Percentiles rank a stretch among this genome's conserved stretches.
Evolutionary conservation across 2,113 vertebrate genomes (phyloP).

Genomic region (Scytalopus superciliaris): DNA sequence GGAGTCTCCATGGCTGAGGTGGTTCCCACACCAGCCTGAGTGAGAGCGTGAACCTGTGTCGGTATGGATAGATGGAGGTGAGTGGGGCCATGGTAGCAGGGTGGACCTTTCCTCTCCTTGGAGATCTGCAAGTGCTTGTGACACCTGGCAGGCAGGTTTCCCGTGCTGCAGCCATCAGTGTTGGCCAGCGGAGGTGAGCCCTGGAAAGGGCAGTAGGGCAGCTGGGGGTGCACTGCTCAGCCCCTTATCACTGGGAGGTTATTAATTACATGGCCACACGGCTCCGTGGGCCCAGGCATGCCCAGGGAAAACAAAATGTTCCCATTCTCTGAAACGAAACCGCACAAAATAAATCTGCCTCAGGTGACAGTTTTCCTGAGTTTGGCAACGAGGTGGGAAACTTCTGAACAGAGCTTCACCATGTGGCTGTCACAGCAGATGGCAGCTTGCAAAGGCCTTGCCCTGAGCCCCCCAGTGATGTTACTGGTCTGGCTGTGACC

Average conservation of each 20-base stretch:
- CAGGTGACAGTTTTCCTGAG: neutral
- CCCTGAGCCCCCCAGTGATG: neutral
- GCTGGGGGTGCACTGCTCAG: neutral
- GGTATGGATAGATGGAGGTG: neutral
- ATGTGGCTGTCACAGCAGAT: neutral
- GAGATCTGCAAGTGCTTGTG: neutral
- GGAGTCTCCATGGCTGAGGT: neutral
- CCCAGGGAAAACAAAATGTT: neutral
- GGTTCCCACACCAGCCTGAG: neutral
- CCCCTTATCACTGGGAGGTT: neutral
- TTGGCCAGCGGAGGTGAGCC: neutral
- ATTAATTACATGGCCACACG: neutral
- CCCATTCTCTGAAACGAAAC: neutral
- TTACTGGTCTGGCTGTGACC: neutral
- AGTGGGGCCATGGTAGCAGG: neutral
- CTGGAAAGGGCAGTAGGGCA: neutral
- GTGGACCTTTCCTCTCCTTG: neutral
- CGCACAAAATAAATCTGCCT: neutral
- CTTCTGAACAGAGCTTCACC: neutral
- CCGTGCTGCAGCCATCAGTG: accelerated
- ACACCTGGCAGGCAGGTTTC: neutral
- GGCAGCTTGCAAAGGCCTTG: neutral
- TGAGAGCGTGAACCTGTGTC: accelerated
- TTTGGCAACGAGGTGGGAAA: neutral
- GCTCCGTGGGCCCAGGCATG: neutral